Evolutionary conservation across 2,113 vertebrate species (phyloP).

Genomic region (Microtus pennsylvanicus): DNA sequence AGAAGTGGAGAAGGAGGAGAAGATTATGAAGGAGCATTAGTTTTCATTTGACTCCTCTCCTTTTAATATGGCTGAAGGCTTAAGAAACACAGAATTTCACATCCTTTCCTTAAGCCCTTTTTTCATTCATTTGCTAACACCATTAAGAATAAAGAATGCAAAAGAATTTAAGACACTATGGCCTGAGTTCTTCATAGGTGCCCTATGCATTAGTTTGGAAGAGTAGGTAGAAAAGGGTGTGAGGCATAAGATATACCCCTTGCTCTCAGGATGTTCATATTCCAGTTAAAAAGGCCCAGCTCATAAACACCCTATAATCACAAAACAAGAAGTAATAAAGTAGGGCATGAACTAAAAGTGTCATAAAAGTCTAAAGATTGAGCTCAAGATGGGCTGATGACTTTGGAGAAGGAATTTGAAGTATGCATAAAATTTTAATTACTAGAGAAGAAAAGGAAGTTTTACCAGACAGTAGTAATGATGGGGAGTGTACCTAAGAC

Average conservation of each 20-base stretch:
- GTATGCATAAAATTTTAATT: neutral
- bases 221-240: neutral
- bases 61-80: neutral
- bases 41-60: slow-evolving; percentile 8
- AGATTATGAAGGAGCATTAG: neutral
- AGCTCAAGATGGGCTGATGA: neutral
- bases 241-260: neutral
- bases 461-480: neutral
- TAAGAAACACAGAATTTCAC: neutral
- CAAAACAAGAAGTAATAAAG: neutral
- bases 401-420: neutral
- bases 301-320: neutral
- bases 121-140: slow-evolving; percentile 2
- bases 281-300: neutral
- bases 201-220: neutral
- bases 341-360: neutral
- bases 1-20: neutral
- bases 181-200: neutral
- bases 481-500: neutral
- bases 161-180: slow-evolving; percentile 35
- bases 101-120: neutral
- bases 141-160: slow-evolving; percentile 30
- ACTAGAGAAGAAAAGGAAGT: neutral
- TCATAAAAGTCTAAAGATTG: neutral
- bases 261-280: slow-evolving; percentile 33